phyloP scores from a whole-genome alignment of 2,888 invertebrate genomes.

The Aspidapion aeneum region DNA sequence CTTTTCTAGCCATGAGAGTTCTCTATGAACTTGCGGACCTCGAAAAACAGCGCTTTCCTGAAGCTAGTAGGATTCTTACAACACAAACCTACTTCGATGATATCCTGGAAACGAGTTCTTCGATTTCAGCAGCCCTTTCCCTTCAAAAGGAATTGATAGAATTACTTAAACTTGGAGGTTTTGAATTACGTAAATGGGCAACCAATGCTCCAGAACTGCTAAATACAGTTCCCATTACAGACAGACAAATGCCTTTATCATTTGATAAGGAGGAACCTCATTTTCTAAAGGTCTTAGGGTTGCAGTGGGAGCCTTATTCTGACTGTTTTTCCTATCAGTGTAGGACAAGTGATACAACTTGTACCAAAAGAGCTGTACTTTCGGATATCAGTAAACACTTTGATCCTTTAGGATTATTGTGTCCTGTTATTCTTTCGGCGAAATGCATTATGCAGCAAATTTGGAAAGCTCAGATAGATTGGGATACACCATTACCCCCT shows the following conservation, averaged over 20 bases:
- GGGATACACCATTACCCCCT: neutral
- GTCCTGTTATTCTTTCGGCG: constrained; percentile 3
- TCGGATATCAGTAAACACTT: neutral
- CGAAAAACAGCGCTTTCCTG: constrained; percentile 3
- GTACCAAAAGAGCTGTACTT: no score
- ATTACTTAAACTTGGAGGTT: neutral
- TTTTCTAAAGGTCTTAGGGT: constrained; percentile 4
- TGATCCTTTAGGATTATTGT: constrained; percentile 4
- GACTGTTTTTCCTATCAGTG: constrained; percentile 2
- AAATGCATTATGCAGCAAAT: constrained; percentile 7
- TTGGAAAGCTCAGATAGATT: constrained; percentile 5
- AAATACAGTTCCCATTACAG: neutral
- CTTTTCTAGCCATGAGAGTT: constrained; percentile 4
- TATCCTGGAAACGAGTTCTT: constrained; percentile 1
- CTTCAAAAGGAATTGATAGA: no score
- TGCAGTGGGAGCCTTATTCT: constrained; percentile 5
- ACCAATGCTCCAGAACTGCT: constrained; percentile 7
- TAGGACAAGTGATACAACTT: neutral
- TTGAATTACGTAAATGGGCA: constrained; percentile 7
- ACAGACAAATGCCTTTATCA: no score
- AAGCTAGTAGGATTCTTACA: constrained; percentile 3
- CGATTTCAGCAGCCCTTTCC: neutral
- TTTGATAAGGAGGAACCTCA: neutral
- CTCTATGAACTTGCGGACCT: constrained; percentile 4
- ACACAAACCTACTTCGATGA: constrained; percentile 6